These are phyloP conservation scores for Caiman crocodilus DNA, from an alignment of 2,797 vertebrate genomes.

Conservation along the genomic window DNA sequence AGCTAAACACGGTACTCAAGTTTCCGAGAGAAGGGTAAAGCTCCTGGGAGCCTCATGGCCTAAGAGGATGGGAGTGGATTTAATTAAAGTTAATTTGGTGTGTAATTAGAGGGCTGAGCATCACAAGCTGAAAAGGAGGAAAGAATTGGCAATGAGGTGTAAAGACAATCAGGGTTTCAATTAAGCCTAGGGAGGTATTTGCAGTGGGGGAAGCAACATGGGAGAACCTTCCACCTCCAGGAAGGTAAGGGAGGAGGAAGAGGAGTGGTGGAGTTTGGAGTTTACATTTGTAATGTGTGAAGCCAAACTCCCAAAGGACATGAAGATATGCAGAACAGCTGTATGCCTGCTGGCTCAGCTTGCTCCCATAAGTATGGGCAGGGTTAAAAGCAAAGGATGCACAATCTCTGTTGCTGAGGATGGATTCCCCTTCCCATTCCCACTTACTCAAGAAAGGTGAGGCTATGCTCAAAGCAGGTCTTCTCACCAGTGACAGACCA, in stretches of 20 bases:
- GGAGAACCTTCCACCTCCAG: not conserved
- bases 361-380: not conserved
- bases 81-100: not conserved
- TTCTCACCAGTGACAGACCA: not conserved
- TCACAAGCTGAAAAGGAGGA: not conserved
- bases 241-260: not conserved
- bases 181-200: not conserved
- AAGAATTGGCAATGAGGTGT: not conserved
- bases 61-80: not conserved
- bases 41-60: not conserved
- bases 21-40: not conserved
- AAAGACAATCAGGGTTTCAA: not conserved
- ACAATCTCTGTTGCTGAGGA: not conserved
- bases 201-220: not conserved
- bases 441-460: not conserved
- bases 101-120: not conserved
- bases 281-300: not conserved
- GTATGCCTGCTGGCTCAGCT: not conserved
- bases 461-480: not conserved
- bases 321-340: not conserved
- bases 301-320: not conserved
- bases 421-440: not conserved
- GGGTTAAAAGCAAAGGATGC: not conserved
- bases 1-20: not conserved
- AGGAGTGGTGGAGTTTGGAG: not conserved